Percentiles rank a stretch among this genome's conserved stretches.
These are phyloP conservation scores for Acholoe squamosa DNA, from an alignment of 2,888 invertebrate genomes.

Conservation along the genomic window DNA sequence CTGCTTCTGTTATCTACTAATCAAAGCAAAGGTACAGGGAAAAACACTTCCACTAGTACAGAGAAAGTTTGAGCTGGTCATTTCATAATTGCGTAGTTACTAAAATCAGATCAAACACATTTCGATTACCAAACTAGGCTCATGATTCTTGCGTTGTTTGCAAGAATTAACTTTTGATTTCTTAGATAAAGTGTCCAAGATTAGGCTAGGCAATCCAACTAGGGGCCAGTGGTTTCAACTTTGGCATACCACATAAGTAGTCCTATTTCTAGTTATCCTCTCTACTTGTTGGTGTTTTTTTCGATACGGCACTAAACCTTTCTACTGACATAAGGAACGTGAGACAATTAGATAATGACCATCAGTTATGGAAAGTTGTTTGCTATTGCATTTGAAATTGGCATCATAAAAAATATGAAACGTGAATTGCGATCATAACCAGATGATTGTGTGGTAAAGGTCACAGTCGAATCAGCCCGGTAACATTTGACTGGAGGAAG, in stretches of 20 bases:
- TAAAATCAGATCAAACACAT: no score
- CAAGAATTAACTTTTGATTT: no score
- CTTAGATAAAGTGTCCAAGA: no score
- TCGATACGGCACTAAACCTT: background rate
- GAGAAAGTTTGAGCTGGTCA: no score
- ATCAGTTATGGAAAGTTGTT: background rate
- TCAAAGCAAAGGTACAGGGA: no score
- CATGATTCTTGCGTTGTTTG: no score
- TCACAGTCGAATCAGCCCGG: background rate
- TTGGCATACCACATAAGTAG: conserved; percentile 19
- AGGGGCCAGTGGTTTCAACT: conserved; percentile 5
- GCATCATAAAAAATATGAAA: conserved; percentile 12
- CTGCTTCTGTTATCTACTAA: no score
- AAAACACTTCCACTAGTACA: no score
- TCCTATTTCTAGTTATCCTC: background rate
- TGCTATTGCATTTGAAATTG: background rate
- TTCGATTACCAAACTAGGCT: no score
- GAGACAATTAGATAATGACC: conserved; percentile 13
- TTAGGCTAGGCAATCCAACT: background rate
- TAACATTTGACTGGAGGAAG: background rate
- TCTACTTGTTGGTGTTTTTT: background rate
- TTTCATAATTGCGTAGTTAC: no score
- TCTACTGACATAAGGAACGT: background rate
- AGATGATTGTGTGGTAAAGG: conserved; percentile 11
- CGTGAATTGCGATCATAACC: conserved; percentile 17